Percentiles rank a stretch among this genome's conserved stretches.
Conservation (phyloP, 2,888 invertebrate species). For the Lathronympha strigana region DNA sequence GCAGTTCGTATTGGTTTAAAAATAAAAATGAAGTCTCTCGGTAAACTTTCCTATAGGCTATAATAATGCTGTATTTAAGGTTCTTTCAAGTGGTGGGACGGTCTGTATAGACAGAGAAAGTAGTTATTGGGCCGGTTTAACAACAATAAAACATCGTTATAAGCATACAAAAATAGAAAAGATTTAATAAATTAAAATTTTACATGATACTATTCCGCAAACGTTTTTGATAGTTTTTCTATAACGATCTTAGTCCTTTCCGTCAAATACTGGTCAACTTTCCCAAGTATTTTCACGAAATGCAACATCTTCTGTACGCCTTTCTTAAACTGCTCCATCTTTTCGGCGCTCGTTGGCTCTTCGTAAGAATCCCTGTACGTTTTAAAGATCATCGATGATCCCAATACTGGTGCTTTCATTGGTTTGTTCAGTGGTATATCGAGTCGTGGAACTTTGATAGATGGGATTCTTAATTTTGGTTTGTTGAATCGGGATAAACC, state of each 20-base stretch:
- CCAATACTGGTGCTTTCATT: constrained; percentile 60
- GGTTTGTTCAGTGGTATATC: constrained; percentile 41
- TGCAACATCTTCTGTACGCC: constrained; percentile 75
- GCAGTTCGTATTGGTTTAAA: no score
- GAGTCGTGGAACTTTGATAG: constrained; percentile 58
- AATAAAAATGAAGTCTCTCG: no score
- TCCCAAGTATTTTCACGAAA: constrained; percentile 72
- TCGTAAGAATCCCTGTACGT: constrained; percentile 53
- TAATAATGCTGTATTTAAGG: no score
- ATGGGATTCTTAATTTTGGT: constrained; percentile 63
- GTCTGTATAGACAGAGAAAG: no score
- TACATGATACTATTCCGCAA: constrained; percentile 59
- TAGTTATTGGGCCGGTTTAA: no score
- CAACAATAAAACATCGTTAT: constrained; percentile 8
- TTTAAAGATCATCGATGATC: constrained; percentile 56
- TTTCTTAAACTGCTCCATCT: constrained; percentile 74
- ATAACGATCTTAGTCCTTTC: constrained; percentile 73
- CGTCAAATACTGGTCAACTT: constrained; percentile 74
- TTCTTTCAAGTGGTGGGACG: no score
- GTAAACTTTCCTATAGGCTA: no score
- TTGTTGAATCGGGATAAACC: constrained; percentile 57
- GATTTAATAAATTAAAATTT: constrained; percentile 26
- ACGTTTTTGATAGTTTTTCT: constrained; percentile 72
- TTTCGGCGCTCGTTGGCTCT: constrained; percentile 71
- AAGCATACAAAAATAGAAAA: constrained; percentile 35